Base-by-base conservation (phyloP, 2,113 vertebrate species). In the Kryptolebias marmoratus region DNA sequence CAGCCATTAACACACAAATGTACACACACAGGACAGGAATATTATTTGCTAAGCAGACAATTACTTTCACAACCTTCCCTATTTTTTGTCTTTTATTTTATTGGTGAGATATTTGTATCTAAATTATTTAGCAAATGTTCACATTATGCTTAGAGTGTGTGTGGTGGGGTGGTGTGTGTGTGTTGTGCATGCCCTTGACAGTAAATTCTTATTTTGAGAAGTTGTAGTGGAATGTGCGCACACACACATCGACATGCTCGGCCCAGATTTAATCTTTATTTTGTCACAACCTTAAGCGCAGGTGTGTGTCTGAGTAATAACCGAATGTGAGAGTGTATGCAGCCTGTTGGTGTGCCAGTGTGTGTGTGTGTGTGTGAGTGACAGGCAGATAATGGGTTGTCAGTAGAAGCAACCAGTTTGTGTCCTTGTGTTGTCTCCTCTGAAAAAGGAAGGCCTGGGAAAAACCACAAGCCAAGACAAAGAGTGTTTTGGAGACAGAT, bases 341-440 rank as follows among this genome's bases (percentile, higher is more conserved):
- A 31, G 15, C 14, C 64, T 50, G 58, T 72, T 50, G 73, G 18
- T 42, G 15, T 63, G 68, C 45, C 31, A 67, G 64, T 71, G 57
- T 76, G 78, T 42, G 72, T 83, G 77, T 50, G 67, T 42, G 44
- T 28, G 56, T n/a, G 52, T 76, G 14, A 94, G 74, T 95, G 94
- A 93, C 93, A 94, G 92, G 55, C 86, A 88, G 79, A 90, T 96
- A 96, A 94, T 94, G 92, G 18, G 9, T 91, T 94, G 92, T 94
- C 94, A 93, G 92, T 91, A 91, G 93, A 94, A 93, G 81, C 90
- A 92, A 93, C 88, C 61, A 68, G 48, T 90, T 89, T 86, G 86
- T 93, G 87, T 87, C 90, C 90, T 93, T 86, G 70, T 80, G 81
- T 93, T 81, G 83, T 90, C 77, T 87, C 85, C 82, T 32, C 77